Evolutionary conservation across 2,797 vertebrate species (phyloP), one percentile per base, ranked within the genome.

Genomic region (Ctenochaetus hawaiiensis): DNA sequence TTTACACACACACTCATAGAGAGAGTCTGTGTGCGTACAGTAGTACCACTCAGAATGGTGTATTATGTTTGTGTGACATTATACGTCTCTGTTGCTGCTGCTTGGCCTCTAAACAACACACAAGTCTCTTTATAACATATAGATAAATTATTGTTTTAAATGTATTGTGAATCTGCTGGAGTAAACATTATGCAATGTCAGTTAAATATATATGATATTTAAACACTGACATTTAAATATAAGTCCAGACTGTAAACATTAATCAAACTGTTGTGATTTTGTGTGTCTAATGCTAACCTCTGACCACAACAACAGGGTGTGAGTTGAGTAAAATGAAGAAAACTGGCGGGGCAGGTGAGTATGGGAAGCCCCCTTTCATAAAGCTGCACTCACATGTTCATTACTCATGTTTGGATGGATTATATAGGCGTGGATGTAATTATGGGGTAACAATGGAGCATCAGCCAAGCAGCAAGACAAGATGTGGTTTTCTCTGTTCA

Each of bases 31-130:
- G 63, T 58, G 63, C 67, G 69, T 52, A 81, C 77, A 80, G 84
- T 80, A 78, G 67, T 30, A 52, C 59, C 67, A 80, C 64, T 83
- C 61, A 78, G 54, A 66, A 44, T 26, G 14, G 34, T 51, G 61
- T 68, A 67, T 67, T 81, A 18, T 80, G 16, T 82, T 75, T 75
- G 52, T 44, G 22, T 67, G 73, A 73, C 80, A 79, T 79, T 75
- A 71, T 82, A 47, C 77, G 65, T 34, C 44, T 48, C 61, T 26
- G 43, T 54, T 57, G 64, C 51, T 72, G 68, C 65, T 76, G 67
- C 47, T 49, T 7, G 56, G 49, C 72, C 34, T 65, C 61, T 51
- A 51, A 83, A 81, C 79, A 81, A 72, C 44, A 43, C 51, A 44
- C 2, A 59, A 41, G 53, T 72, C 23, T 80, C 43, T 76, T 53